Evolutionary conservation across 2,888 invertebrate genomes (phyloP).

Genomic region (Synergus itoensis): DNA sequence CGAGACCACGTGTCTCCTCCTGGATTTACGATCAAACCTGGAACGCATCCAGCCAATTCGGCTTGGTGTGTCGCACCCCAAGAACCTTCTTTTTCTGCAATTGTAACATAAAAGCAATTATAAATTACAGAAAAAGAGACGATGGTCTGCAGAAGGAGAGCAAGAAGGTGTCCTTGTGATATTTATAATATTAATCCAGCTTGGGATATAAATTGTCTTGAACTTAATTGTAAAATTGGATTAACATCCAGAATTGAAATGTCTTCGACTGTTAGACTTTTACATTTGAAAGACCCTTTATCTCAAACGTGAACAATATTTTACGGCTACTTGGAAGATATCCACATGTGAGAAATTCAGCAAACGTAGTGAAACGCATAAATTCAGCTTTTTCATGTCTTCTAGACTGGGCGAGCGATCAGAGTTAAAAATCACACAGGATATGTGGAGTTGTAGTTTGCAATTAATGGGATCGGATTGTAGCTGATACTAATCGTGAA

Average conservation of each 20-base stretch:
- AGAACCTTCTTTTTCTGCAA: not conserved
- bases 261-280: not conserved
- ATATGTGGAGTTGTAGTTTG: slow-evolving; percentile 27
- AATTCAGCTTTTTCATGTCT: slow-evolving; percentile 31
- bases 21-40: slow-evolving; percentile 63
- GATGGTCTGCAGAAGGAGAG: not conserved
- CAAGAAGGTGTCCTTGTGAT: not conserved
- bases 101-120: not conserved
- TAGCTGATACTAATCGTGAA: slow-evolving; percentile 32
- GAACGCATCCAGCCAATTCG: slow-evolving; percentile 47
- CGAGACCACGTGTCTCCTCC: slow-evolving; percentile 61
- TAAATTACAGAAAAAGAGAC: not conserved
- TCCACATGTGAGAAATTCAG: slow-evolving; percentile 6
- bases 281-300: not conserved
- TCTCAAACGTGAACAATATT: not conserved
- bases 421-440: slow-evolving; percentile 35
- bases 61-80: slow-evolving; percentile 6
- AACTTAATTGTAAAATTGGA: not conserved
- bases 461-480: slow-evolving; percentile 40
- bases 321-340: slow-evolving; percentile 7
- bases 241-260: not conserved
- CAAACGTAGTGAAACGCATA: slow-evolving; percentile 26
- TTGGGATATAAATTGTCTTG: not conserved
- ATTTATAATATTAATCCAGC: not conserved
- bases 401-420: not conserved